Percentiles rank a stretch among this genome's conserved stretches.
phyloP scores from a whole-genome alignment of 1,140 invertebrate genomes.

The Ostrea edulis region DNA sequence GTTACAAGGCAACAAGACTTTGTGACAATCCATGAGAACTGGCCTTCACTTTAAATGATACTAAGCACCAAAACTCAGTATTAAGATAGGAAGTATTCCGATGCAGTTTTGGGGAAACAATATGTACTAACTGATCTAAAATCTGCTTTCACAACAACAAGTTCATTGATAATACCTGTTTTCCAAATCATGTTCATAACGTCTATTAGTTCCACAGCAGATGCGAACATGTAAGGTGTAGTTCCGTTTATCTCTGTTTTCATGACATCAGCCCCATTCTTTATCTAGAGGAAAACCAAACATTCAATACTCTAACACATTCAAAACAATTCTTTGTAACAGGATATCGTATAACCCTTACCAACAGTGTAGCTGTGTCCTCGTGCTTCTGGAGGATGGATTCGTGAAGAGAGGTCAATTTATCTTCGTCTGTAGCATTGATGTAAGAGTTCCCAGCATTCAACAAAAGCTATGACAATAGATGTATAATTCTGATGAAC shows the following conservation, averaged over 20 bases:
- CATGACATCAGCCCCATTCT: conserved; percentile 44
- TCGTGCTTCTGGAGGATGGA: conserved; percentile 49
- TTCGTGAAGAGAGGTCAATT: conserved; percentile 48
- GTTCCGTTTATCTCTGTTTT: conserved; percentile 46
- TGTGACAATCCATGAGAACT: too few species aligned
- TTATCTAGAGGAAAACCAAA: not conserved
- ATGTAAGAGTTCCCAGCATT: conserved; percentile 35
- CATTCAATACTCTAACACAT: too few species aligned
- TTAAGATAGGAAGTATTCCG: too few species aligned
- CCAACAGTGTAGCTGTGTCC: conserved; percentile 42
- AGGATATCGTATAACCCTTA: not conserved
- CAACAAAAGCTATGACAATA: conserved; percentile 41
- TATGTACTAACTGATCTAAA: not conserved
- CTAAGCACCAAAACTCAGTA: too few species aligned
- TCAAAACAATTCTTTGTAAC: too few species aligned
- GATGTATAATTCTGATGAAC: too few species aligned
- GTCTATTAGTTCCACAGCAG: conserved; percentile 43
- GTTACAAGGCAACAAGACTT: too few species aligned
- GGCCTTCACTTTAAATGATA: too few species aligned
- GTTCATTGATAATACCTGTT: not conserved
- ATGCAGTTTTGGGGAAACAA: not conserved
- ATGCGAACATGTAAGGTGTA: conserved; percentile 25
- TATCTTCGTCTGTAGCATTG: conserved; percentile 50
- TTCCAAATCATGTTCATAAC: conserved; percentile 7
- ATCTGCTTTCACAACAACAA: not conserved